Conservation (phyloP, 2,113 vertebrate species). For the Ranitomeya variabilis region DNA sequence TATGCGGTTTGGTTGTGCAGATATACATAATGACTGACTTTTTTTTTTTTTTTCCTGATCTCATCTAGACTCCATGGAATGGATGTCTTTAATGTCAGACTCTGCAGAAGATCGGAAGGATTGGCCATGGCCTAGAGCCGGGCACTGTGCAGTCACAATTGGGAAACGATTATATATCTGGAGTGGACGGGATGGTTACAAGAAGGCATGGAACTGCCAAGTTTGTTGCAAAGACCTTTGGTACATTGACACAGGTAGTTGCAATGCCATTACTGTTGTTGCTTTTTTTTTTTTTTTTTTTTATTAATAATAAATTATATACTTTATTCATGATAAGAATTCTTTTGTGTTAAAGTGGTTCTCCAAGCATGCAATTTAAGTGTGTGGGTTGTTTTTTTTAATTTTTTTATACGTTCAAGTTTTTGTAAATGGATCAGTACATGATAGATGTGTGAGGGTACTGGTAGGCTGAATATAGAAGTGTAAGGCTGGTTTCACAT, state of each 20-base stretch:
- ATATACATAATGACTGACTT: neutral
- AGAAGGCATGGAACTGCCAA: constrained; percentile 93
- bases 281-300: no score
- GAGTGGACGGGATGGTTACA: constrained; percentile 95
- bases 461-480: no score
- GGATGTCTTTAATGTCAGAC: constrained; percentile 80
- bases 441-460: no score
- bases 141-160: constrained; percentile 85
- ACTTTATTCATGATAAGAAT: neutral
- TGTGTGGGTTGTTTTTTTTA: no score
- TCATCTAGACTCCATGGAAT: constrained; percentile 84
- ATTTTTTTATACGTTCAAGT: no score
- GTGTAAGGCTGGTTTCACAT: no score
- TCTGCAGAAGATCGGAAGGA: constrained; percentile 80
- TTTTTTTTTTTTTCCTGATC: neutral
- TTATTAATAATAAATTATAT: neutral
- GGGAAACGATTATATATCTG: constrained; percentile 95
- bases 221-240: constrained; percentile 98
- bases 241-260: constrained; percentile 96
- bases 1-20: neutral
- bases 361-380: no score
- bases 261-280: neutral
- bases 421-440: no score
- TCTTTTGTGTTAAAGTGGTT: no score
- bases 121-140: constrained; percentile 86